Evolutionary conservation across 2,888 invertebrate genomes (phyloP).

Genomic region (Leucophenga montana): DNA sequence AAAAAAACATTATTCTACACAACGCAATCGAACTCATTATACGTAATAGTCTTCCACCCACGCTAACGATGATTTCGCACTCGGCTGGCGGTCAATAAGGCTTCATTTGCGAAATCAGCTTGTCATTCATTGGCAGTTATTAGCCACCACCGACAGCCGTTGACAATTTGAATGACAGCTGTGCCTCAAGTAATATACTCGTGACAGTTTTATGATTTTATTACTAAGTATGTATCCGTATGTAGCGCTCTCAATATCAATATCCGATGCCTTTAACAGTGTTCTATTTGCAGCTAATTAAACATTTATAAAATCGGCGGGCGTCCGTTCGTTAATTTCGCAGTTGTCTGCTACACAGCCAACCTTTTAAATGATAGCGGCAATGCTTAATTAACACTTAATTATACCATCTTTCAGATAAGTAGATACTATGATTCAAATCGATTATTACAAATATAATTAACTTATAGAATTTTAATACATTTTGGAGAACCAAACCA

Average conservation of each 20-base stretch:
- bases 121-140: conserved; percentile 54
- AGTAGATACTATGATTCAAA: too few relatives aligned
- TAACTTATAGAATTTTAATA: too few relatives aligned
- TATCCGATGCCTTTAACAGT: neutral
- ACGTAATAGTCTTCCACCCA: conserved; percentile 4
- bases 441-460: too few relatives aligned
- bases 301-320: neutral
- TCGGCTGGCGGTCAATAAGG: conserved; percentile 50
- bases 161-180: neutral
- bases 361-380: too few relatives aligned
- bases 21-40: too few relatives aligned
- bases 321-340: neutral
- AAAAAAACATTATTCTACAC: neutral
- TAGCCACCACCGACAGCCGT: neutral
- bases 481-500: too few relatives aligned
- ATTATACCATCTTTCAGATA: too few relatives aligned
- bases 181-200: neutral
- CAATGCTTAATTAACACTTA: too few relatives aligned
- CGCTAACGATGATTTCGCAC: neutral
- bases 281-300: neutral
- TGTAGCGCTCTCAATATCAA: too few relatives aligned
- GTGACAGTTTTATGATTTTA: too few relatives aligned
- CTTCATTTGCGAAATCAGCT: conserved; percentile 64
- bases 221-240: too few relatives aligned
- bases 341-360: too few relatives aligned